Conservation (phyloP, 2,113 vertebrate species). For the Brachionichthys hirsutus region DNA sequence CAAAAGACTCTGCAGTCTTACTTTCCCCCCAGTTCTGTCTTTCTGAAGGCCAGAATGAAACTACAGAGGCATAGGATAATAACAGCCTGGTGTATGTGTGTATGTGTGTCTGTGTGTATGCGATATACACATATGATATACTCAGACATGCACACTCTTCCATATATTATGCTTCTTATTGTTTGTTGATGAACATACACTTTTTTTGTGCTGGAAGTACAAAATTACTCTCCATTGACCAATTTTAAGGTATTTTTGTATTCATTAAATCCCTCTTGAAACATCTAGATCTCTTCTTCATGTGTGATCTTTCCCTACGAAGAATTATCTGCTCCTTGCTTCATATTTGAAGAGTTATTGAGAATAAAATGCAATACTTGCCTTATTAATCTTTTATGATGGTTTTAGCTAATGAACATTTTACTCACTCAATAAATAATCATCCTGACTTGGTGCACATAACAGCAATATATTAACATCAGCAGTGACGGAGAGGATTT, state of each 20-base stretch:
- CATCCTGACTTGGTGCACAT: neutral
- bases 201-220: too few relatives aligned
- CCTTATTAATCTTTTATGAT: conserved; percentile 8
- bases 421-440: neutral
- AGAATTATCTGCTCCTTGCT: conserved; percentile 2
- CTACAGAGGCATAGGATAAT: conserved; percentile 61
- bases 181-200: too few relatives aligned
- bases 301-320: neutral
- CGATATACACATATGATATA: too few relatives aligned
- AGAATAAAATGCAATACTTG: conserved; percentile 3
- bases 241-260: too few relatives aligned
- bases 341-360: conserved; percentile 23
- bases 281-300: neutral
- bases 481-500: neutral
- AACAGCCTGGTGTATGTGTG: conserved; percentile 30
- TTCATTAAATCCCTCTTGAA: neutral
- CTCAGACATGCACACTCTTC: too few relatives aligned
- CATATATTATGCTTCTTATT: too few relatives aligned
- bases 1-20: conserved; percentile 61
- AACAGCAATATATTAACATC: neutral
- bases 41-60: conserved; percentile 56
- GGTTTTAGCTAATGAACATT: conserved; percentile 10
- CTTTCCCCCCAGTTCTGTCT: conserved; percentile 19
- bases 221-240: too few relatives aligned
- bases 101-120: neutral